Conservation (phyloP, 2,888 invertebrate genomes). For the Drosophila infuscata region DNA sequence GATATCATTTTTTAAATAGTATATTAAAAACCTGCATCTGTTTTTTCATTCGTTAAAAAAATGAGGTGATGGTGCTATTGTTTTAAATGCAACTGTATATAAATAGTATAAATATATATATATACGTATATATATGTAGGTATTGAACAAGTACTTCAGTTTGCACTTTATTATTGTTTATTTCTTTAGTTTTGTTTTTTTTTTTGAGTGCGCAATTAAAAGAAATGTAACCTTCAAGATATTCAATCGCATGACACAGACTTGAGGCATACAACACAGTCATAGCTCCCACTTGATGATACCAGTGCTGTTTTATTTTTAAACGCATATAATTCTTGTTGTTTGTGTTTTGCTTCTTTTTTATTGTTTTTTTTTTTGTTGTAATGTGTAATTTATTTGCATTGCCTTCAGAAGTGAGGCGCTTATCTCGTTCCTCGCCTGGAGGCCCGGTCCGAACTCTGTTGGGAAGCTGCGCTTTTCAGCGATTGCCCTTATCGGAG, state of each 20-base stretch:
- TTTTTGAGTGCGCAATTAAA: constrained; percentile 73
- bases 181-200: constrained; percentile 19
- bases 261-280: constrained; percentile 25
- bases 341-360: background rate
- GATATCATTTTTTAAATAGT: background rate
- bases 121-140: no score
- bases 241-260: constrained; percentile 70
- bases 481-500: constrained; percentile 56
- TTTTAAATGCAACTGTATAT: background rate
- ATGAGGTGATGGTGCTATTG: background rate
- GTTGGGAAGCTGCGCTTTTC: constrained; percentile 55
- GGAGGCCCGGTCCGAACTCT: constrained; percentile 12
- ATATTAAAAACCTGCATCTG: background rate
- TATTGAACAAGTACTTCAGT: constrained; percentile 18
- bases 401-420: constrained; percentile 6
- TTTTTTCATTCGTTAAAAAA: background rate
- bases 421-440: constrained; percentile 43
- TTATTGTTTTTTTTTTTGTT: constrained; percentile 3
- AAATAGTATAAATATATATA: no score
- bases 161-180: constrained; percentile 31
- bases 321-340: constrained; percentile 1
- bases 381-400: constrained; percentile 16
- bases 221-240: constrained; percentile 69
- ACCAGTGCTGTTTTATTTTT: constrained; percentile 32
- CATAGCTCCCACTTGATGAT: constrained; percentile 48